phyloP scores from a whole-genome alignment of 2,888 invertebrate genomes.

The Shargacucullia verbasci region DNA sequence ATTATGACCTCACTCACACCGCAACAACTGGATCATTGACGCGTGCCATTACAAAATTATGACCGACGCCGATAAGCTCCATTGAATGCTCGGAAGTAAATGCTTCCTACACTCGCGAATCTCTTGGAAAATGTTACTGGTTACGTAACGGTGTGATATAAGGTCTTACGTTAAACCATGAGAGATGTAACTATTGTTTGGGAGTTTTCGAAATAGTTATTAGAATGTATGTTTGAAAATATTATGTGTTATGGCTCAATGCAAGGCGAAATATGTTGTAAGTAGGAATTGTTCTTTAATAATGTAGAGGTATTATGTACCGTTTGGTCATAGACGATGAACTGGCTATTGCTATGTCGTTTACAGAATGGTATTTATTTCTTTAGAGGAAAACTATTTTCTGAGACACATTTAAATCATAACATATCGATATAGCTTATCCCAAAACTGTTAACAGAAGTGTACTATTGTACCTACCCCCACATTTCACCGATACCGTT shows the following conservation, averaged over 20 bases:
- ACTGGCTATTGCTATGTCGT: too few species aligned
- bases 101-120: constrained; percentile 55
- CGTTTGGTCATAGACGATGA: too few species aligned
- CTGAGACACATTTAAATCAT: too few species aligned
- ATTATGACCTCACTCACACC: constrained; percentile 45
- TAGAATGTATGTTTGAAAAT: constrained; percentile 16
- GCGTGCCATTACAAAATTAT: constrained; percentile 49
- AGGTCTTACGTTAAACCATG: constrained; percentile 43
- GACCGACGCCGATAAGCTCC: constrained; percentile 51
- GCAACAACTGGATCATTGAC: constrained; percentile 27
- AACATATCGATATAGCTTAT: too few species aligned
- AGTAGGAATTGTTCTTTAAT: background rate
- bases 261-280: background rate
- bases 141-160: constrained; percentile 61
- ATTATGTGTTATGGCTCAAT: constrained; percentile 1
- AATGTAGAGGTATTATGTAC: too few species aligned
- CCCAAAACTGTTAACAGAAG: too few species aligned
- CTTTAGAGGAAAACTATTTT: too few species aligned
- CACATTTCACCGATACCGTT: too few species aligned
- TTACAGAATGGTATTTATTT: too few species aligned
- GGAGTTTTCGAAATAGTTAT: constrained; percentile 37
- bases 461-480: too few species aligned
- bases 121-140: constrained; percentile 48
- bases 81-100: constrained; percentile 64
- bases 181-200: constrained; percentile 51